Conservation (phyloP, 2,797 vertebrate species). For the Falco columbarius region DNA sequence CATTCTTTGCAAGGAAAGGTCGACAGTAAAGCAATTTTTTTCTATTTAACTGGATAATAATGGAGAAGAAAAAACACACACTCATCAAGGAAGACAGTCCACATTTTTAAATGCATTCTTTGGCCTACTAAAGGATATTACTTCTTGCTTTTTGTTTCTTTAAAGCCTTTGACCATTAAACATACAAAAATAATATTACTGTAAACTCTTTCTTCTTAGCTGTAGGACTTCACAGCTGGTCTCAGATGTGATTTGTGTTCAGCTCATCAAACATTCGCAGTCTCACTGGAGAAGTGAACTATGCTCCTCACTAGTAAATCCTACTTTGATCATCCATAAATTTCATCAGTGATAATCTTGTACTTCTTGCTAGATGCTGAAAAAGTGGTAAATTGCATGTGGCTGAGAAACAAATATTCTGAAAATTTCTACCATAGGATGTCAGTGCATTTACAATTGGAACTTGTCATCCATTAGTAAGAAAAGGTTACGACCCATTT, state of each 20-base stretch:
- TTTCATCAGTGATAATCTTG: neutral
- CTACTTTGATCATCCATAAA: neutral
- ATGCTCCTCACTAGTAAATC: neutral
- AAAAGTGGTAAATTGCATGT: neutral
- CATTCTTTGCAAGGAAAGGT: neutral
- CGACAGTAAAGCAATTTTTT: neutral
- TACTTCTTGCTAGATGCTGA: neutral
- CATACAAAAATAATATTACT: neutral
- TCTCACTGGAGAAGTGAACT: conserved; percentile 7
- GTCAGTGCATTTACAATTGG: neutral
- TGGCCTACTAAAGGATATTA: neutral
- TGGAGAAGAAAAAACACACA: neutral
- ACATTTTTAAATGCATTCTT: neutral
- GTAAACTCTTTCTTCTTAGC: conserved; percentile 9
- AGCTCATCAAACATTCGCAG: conserved; percentile 9
- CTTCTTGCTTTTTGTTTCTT: neutral
- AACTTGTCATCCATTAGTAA: neutral
- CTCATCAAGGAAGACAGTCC: neutral
- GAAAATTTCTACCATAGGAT: neutral
- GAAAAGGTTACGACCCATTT: conserved; percentile 11
- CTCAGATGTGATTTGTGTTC: neutral
- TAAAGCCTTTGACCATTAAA: neutral
- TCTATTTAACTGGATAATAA: neutral
- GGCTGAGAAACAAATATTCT: neutral
- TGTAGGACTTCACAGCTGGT: neutral